phyloP scores from a whole-genome alignment of 2,888 invertebrate genomes.

The Dolomedes plantarius region DNA sequence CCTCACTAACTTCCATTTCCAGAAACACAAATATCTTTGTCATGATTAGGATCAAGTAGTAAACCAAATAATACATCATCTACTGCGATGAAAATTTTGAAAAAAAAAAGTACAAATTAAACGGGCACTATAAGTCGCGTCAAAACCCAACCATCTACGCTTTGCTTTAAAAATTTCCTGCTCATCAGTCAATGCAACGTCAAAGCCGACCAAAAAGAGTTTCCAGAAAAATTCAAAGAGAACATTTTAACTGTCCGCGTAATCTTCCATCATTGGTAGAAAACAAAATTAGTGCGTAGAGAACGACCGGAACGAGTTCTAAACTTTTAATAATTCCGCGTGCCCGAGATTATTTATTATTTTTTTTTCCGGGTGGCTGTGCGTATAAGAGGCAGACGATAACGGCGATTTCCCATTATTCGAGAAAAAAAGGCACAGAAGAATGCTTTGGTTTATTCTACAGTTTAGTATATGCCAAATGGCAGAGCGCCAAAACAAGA shows the following conservation, averaged over 20 bases:
- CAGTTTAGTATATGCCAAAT: conserved; percentile 10
- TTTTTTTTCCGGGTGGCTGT: not conserved
- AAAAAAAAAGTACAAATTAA: too few relatives aligned
- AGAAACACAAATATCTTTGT: too few relatives aligned
- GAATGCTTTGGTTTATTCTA: not conserved
- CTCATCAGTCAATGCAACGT: not conserved
- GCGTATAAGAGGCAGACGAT: not conserved
- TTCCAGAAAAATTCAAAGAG: not conserved
- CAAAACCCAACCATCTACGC: too few relatives aligned
- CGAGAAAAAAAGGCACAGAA: not conserved
- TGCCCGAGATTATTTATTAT: not conserved
- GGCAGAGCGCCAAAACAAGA: conserved; percentile 29
- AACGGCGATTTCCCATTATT: not conserved
- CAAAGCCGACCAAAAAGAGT: not conserved
- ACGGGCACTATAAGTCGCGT: too few relatives aligned
- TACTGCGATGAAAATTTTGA: too few relatives aligned
- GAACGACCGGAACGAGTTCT: not conserved
- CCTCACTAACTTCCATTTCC: too few relatives aligned
- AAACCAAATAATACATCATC: too few relatives aligned
- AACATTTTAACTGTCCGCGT: not conserved
- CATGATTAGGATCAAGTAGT: too few relatives aligned
- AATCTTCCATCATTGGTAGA: not conserved
- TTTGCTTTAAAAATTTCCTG: not conserved
- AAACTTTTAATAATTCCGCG: not conserved
- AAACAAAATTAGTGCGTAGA: conserved; percentile 6